These are phyloP conservation scores for Eudyptes chrysolophus DNA, from an alignment of 2,113 vertebrate species.

Conservation along the genomic window DNA sequence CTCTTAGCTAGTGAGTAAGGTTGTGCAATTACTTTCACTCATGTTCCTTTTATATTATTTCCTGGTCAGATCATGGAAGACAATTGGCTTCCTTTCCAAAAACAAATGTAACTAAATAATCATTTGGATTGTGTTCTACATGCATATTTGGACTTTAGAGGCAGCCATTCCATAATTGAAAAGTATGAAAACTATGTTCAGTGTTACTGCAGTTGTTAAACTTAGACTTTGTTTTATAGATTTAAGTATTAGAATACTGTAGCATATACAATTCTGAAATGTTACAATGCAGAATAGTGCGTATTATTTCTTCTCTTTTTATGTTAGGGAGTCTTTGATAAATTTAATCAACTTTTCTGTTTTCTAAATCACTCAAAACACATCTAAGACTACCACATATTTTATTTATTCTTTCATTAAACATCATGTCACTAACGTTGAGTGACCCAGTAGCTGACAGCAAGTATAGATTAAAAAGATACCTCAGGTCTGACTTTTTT, in stretches of 20 bases:
- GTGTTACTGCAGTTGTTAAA: background rate
- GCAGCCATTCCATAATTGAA: background rate
- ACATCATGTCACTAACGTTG: background rate
- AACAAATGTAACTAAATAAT: background rate
- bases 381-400: background rate
- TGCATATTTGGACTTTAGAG: background rate
- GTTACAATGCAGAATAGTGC: background rate
- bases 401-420: background rate
- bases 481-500: background rate
- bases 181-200: background rate
- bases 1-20: background rate
- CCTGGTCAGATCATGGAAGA: background rate
- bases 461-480: background rate
- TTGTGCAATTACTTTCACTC: background rate
- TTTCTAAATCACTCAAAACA: background rate
- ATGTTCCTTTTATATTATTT: background rate
- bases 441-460: background rate
- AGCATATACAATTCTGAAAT: background rate
- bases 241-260: background rate
- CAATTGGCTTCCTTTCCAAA: background rate
- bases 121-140: background rate
- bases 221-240: background rate
- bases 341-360: background rate
- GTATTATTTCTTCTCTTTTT: background rate
- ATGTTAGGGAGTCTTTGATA: background rate